phyloP scores from a whole-genome alignment of 2,888 invertebrate species.

The Parnassius glacialis region DNA sequence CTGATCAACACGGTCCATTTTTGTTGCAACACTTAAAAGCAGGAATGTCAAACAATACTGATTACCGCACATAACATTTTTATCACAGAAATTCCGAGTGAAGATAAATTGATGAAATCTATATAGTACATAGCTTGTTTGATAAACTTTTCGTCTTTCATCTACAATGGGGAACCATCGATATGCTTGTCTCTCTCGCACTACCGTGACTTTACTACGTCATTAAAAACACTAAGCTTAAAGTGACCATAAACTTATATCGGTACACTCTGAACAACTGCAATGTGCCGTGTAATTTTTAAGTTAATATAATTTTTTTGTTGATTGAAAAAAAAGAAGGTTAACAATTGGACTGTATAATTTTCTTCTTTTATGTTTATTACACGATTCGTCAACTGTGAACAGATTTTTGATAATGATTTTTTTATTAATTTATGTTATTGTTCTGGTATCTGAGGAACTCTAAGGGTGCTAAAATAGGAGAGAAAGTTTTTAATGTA shows the following conservation, averaged over 20 bases:
- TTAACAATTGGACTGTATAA: too few relatives aligned
- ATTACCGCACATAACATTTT: neutral
- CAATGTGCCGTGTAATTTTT: neutral
- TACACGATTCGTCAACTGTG: too few relatives aligned
- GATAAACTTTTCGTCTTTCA: neutral
- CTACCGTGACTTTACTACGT: slow-evolving; percentile 12
- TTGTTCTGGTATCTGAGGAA: too few relatives aligned
- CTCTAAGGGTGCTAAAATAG: too few relatives aligned
- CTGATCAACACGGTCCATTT: too few relatives aligned
- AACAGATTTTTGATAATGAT: too few relatives aligned
- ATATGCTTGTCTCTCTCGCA: neutral
- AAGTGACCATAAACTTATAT: slow-evolving; percentile 26
- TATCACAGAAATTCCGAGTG: neutral
- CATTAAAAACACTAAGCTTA: slow-evolving; percentile 24
- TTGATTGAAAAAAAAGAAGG: too few relatives aligned
- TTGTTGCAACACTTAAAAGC: neutral
- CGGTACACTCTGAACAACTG: slow-evolving; percentile 2
- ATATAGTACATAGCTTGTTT: too few relatives aligned
- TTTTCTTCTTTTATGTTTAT: too few relatives aligned
- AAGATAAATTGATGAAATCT: too few relatives aligned
- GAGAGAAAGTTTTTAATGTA: too few relatives aligned
- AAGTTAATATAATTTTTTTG: neutral
- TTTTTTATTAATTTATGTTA: too few relatives aligned
- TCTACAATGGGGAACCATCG: neutral
- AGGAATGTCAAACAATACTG: neutral